Conservation (phyloP, 2,888 invertebrate species). For the Drosophila leonis region DNA sequence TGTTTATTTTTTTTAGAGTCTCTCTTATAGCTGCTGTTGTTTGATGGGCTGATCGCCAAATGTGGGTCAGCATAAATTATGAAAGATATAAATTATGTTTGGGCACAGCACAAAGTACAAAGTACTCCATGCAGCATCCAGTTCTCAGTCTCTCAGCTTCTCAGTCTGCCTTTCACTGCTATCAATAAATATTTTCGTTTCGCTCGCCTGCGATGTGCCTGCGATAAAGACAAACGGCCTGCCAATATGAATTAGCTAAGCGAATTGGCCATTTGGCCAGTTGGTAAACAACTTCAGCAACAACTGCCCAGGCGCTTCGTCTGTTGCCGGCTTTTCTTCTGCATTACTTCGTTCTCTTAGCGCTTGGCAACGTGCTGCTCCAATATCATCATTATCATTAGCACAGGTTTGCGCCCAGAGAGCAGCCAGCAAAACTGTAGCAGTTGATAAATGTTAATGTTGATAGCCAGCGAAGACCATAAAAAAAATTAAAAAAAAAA, state of each 20-base stretch:
- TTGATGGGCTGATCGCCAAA: slow-evolving; percentile 54
- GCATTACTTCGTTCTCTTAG: slow-evolving; percentile 1
- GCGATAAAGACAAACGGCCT: slow-evolving; percentile 79
- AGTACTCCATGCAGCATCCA: slow-evolving; percentile 32
- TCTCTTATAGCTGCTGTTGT: slow-evolving; percentile 31
- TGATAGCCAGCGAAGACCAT: slow-evolving; percentile 68
- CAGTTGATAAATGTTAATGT: slow-evolving; percentile 80
- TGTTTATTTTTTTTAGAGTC: slow-evolving; percentile 34
- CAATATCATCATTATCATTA: slow-evolving; percentile 80
- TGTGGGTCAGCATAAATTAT: slow-evolving; percentile 79
- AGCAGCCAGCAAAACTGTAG: slow-evolving; percentile 66
- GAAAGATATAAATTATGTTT: slow-evolving; percentile 76
- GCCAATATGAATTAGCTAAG: slow-evolving; percentile 79
- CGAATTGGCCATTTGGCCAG: slow-evolving; percentile 75
- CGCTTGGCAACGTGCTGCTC: slow-evolving; percentile 51
- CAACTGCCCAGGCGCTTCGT: slow-evolving; percentile 11
- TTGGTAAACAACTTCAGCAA: slow-evolving; percentile 64
- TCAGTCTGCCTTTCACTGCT: slow-evolving; percentile 73
- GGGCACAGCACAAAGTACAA: slow-evolving; percentile 50
- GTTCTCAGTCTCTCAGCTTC: slow-evolving; percentile 21
- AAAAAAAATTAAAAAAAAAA: slow-evolving; percentile 19
- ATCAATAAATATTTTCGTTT: slow-evolving; percentile 74
- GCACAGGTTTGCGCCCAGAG: slow-evolving; percentile 69
- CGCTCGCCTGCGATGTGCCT: slow-evolving; percentile 59
- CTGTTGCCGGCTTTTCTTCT: slow-evolving; percentile 6